Evolutionary conservation across 2,113 vertebrate genomes (phyloP), one percentile per base, ranked within the genome.

Genomic region (Sula dactylatra): DNA sequence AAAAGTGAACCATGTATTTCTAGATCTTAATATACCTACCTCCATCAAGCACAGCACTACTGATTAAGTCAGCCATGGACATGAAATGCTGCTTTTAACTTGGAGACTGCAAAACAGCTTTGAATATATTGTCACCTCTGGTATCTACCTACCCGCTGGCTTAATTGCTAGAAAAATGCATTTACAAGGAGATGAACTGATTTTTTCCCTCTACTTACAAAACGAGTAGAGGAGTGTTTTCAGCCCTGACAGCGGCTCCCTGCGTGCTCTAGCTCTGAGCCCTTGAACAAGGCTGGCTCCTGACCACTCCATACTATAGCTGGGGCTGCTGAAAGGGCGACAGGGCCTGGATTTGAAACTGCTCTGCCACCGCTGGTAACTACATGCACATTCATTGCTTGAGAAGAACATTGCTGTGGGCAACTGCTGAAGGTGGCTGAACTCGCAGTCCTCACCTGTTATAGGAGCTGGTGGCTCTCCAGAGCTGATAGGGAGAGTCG

Each of bases 391-490:
- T 7, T 29, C 7, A 1, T 13, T 4, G 15, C 38, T 61, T 6
- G 5, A 36, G 25, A 29, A 54, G 45, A 42, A 9, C 7, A 0
- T 0, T 2, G 54, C 47, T 10, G 55, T 8, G 16, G 62, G 38
- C 56, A 83, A 31, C 74, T 70, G 84, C 45, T 49, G 34, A 18
- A 36, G 36, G 59, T 1, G 22, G 15, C n/a, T 2, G 58, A 47
- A 38, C 5, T 13, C 13, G 2, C 47, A 40, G 16, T 17, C 13
- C 67, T 91, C 89, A 99, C 99, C 99, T 99, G 98, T 99, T 99
- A 71, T 99, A 99, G 56, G 99, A 99, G 96, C 99, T 99, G 74
- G 99, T 99, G 32, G 99, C 99, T 93, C 99, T 99, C 99, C 99
- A 99, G 84, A 99, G 98, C 94, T 99, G 99, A 94, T 99, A 99